phyloP scores from a whole-genome alignment of 1,140 invertebrate species.

The Drosophila guanche region DNA sequence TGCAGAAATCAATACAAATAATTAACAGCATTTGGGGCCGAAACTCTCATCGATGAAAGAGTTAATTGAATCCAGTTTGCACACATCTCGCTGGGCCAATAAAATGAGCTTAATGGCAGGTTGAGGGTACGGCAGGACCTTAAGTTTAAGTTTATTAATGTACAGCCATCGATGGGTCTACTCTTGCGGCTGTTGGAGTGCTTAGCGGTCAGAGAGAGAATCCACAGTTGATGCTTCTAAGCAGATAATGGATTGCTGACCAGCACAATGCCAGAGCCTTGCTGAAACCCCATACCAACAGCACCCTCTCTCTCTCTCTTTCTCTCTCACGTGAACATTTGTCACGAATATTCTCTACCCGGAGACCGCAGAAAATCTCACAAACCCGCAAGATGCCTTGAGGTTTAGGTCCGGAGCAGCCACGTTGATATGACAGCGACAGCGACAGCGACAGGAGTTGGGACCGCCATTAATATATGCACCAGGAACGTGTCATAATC shows the following conservation, averaged over 20 bases:
- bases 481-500: constrained; percentile 62
- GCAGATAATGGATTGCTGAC: constrained; percentile 14
- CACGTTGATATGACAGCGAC: constrained; percentile 50
- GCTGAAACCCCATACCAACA: not conserved
- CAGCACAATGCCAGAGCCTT: not conserved
- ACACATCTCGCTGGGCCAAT: too few species aligned
- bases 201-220: not conserved
- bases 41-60: too few species aligned
- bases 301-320: too few species aligned
- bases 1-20: too few species aligned
- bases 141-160: too few species aligned
- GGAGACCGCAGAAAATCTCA: constrained; percentile 30
- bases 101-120: too few species aligned
- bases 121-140: too few species aligned
- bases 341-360: constrained; percentile 4
- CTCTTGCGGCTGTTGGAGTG: not conserved
- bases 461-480: constrained; percentile 57
- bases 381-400: constrained; percentile 42
- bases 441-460: constrained; percentile 37
- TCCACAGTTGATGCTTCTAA: not conserved
- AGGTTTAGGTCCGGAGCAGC: constrained; percentile 9
- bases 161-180: too few species aligned
- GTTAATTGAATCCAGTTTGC: not conserved
- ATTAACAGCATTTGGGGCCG: too few species aligned
- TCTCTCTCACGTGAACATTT: too few species aligned